Evolutionary conservation across 2,888 invertebrate genomes (phyloP).

Genomic region (Drosophila sordidula): DNA sequence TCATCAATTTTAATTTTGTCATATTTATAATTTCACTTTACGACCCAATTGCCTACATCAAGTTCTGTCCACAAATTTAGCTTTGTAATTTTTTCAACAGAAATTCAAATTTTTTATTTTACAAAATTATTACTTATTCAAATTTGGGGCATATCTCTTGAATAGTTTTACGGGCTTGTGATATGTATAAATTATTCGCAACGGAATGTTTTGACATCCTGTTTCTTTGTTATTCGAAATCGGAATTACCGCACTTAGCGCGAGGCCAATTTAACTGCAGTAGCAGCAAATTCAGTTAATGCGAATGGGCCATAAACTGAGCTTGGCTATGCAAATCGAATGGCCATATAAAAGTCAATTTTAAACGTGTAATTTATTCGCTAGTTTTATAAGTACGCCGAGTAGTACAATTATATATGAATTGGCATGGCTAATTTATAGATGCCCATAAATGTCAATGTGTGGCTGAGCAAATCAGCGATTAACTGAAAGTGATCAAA

Average conservation of each 20-base stretch:
- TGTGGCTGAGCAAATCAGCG: constrained; percentile 8
- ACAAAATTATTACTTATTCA: no score
- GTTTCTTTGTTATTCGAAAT: background rate
- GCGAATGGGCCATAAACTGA: constrained; percentile 45
- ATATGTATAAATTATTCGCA: background rate
- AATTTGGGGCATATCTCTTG: background rate
- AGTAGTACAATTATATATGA: constrained; percentile 15
- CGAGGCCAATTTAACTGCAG: constrained; percentile 25
- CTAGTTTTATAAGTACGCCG: constrained; percentile 13
- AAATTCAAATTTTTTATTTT: no score
- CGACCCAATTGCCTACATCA: no score
- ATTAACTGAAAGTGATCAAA: background rate
- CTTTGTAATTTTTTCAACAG: no score
- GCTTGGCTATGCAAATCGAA: constrained; percentile 48
- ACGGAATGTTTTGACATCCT: constrained; percentile 4
- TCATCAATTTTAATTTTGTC: no score
- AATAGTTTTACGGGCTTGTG: no score
- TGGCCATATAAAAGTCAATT: constrained; percentile 36
- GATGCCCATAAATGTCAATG: constrained; percentile 42
- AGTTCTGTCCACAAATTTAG: no score
- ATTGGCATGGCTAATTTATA: constrained; percentile 24
- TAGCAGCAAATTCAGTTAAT: constrained; percentile 20
- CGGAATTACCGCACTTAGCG: constrained; percentile 22
- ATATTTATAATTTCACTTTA: no score
- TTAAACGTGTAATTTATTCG: constrained; percentile 33